These are phyloP conservation scores for Octopus sinensis DNA, from an alignment of 1,140 invertebrate genomes.

Conservation along the genomic window DNA sequence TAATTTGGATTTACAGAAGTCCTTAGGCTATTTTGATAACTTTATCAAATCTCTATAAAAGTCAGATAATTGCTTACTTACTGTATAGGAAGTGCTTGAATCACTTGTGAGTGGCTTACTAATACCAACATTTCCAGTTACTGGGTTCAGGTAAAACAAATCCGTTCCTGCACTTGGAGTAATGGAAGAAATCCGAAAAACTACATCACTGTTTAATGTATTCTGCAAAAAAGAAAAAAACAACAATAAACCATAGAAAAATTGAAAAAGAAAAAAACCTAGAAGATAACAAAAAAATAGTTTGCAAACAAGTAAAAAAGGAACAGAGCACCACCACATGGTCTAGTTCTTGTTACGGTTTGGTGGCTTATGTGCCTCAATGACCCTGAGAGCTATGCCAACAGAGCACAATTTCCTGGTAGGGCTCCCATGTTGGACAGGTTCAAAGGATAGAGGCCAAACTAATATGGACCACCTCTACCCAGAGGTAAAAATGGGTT, in stretches of 20 bases:
- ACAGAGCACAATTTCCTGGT: too few species aligned
- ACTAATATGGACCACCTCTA: too few species aligned
- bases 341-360: too few species aligned
- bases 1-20: neutral
- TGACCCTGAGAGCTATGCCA: too few species aligned
- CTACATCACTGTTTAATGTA: conserved; percentile 32
- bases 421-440: too few species aligned
- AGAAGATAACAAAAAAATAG: neutral
- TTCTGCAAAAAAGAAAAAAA: conserved; percentile 24
- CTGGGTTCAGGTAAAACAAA: conserved; percentile 33
- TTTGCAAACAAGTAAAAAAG: too few species aligned
- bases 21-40: neutral
- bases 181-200: conserved; percentile 25
- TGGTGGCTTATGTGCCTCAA: too few species aligned
- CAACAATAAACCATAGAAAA: neutral
- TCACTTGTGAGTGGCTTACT: conserved; percentile 25
- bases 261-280: neutral
- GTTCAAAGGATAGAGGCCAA: too few species aligned
- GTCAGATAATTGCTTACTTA: conserved; percentile 16
- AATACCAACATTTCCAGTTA: conserved; percentile 26
- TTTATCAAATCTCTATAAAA: neutral
- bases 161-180: conserved; percentile 21
- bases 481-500: too few species aligned
- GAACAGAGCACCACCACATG: too few species aligned
- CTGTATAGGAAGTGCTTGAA: conserved; percentile 16